phyloP scores from a whole-genome alignment of 2,888 invertebrate species.

The Oasisia sp. region DNA sequence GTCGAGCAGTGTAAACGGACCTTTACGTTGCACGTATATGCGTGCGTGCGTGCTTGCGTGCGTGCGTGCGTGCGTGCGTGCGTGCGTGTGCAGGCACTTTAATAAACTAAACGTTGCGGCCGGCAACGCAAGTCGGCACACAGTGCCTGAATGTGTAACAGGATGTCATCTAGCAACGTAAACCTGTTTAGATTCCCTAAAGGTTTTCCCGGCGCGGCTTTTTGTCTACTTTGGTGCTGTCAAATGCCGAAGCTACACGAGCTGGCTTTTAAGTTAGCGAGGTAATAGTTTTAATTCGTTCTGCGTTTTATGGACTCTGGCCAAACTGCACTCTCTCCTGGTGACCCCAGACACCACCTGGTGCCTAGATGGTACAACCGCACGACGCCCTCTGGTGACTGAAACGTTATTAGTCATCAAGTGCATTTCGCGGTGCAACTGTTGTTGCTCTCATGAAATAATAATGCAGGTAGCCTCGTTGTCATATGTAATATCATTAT shows the following conservation, averaged over 20 bases:
- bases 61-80: too few species aligned
- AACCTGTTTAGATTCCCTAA: not conserved
- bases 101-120: not conserved
- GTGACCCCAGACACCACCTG: not conserved
- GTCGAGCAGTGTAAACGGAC: too few species aligned
- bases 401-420: not conserved
- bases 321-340: not conserved
- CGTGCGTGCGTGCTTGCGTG: too few species aligned
- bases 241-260: too few species aligned
- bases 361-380: too few species aligned
- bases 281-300: not conserved
- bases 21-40: too few species aligned
- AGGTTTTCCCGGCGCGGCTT: not conserved
- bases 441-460: not conserved
- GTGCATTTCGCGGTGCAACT: not conserved
- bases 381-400: too few species aligned
- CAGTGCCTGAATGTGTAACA: not conserved
- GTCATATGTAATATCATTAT: too few species aligned
- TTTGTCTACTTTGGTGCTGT: too few species aligned
- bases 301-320: not conserved
- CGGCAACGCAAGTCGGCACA: not conserved
- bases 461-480: too few species aligned
- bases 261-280: too few species aligned
- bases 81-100: too few species aligned
- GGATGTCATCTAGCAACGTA: not conserved